A percentile compares a stretch with the other conserved stretches of the same genome.
Evolutionary conservation across 2,113 vertebrate genomes (phyloP).

Genomic region (Poeciliopsis prolifica): DNA sequence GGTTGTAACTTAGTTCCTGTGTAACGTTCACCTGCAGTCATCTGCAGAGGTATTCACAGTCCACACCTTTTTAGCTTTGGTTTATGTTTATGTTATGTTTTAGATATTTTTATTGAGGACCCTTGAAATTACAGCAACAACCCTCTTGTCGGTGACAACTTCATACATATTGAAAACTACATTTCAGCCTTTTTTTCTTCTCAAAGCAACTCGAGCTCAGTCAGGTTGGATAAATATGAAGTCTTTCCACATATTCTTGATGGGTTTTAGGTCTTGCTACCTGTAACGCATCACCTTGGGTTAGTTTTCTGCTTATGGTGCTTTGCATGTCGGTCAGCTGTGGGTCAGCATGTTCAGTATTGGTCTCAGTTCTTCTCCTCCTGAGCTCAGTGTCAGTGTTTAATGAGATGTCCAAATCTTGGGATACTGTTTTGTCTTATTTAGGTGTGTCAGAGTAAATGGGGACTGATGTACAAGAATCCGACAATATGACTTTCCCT

Average conservation of each 20-base stretch:
- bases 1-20: constrained; percentile 43
- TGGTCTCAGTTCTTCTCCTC: no score
- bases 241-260: neutral
- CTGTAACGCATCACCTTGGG: neutral
- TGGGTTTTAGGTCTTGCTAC: no score
- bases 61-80: neutral
- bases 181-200: no score
- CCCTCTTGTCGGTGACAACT: no score
- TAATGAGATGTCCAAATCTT: neutral
- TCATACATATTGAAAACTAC: no score
- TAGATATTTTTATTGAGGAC: neutral
- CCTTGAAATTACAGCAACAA: neutral
- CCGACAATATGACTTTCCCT: neutral
- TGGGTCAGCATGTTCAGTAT: neutral
- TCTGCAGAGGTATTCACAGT: constrained; percentile 20
- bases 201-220: no score
- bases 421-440: neutral
- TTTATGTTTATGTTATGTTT: neutral
- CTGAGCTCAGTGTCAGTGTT: neutral
- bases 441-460: neutral
- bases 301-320: neutral
- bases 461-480: neutral
- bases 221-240: no score
- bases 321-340: neutral
- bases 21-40: constrained; percentile 32